Conservation (phyloP, 2,888 invertebrate species). For the Ptycholaimellus sp. region DNA sequence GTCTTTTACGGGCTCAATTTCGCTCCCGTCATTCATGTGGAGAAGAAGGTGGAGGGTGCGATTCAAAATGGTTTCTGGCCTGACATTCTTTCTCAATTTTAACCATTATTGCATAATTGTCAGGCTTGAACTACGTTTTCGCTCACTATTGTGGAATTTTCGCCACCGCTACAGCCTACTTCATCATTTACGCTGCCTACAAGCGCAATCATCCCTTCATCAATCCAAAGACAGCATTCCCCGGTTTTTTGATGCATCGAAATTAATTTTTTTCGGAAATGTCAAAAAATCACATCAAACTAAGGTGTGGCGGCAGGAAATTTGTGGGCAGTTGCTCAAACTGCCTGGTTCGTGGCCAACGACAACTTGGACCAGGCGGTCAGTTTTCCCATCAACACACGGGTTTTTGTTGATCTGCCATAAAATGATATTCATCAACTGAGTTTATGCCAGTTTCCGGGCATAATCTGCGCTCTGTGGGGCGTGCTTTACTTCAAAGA, state of each 20-base stretch:
- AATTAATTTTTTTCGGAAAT: too few species aligned
- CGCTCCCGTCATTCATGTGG: slow-evolving; percentile 25
- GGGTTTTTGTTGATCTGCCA: slow-evolving; percentile 9
- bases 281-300: too few species aligned
- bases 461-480: slow-evolving; percentile 29
- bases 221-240: slow-evolving; percentile 28
- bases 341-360: slow-evolving; percentile 33
- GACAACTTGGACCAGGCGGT: slow-evolving; percentile 29
- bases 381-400: slow-evolving; percentile 31
- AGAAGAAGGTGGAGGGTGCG: neutral
- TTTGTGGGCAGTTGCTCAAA: slow-evolving; percentile 32
- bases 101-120: neutral
- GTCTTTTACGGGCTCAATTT: slow-evolving; percentile 31
- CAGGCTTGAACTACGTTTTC: slow-evolving; percentile 27
- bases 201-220: slow-evolving; percentile 27
- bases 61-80: neutral
- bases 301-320: too few species aligned
- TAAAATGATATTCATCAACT: neutral
- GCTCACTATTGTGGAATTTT: slow-evolving; percentile 30
- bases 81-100: neutral
- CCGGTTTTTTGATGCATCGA: too few species aligned
- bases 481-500: slow-evolving; percentile 31
- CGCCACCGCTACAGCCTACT: slow-evolving; percentile 26
- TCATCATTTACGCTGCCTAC: slow-evolving; percentile 26
- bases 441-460: slow-evolving; percentile 22